These are phyloP conservation scores for Dolichopus griseipennis DNA, from an alignment of 2,888 invertebrate species.

Conservation along the genomic window DNA sequence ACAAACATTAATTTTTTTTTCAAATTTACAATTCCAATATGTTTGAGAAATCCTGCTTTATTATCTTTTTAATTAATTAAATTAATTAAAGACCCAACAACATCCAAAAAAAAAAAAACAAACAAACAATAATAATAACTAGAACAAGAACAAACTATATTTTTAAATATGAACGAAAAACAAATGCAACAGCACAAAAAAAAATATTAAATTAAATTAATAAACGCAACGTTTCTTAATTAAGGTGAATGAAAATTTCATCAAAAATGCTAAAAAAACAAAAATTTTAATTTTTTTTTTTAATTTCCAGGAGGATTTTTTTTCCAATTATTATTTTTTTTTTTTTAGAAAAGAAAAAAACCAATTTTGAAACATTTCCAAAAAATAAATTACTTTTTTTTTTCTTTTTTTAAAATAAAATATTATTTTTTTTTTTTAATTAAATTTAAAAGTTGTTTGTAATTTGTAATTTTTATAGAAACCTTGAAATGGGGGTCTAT, in stretches of 20 bases:
- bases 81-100: too few relatives aligned
- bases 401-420: neutral
- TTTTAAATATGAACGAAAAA: too few relatives aligned
- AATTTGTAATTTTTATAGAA: conserved; percentile 19
- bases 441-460: conserved; percentile 10
- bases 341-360: neutral
- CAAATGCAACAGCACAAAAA: neutral
- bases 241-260: too few relatives aligned
- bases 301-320: neutral
- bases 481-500: conserved; percentile 44
- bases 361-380: conserved; percentile 9
- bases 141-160: too few relatives aligned
- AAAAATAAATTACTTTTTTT: conserved; percentile 12
- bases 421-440: neutral
- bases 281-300: neutral
- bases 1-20: too few relatives aligned
- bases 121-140: too few relatives aligned
- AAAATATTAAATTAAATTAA: neutral
- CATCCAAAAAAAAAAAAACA: too few relatives aligned
- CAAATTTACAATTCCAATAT: too few relatives aligned
- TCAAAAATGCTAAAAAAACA: neutral
- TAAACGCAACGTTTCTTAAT: too few relatives aligned
- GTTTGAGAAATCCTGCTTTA: too few relatives aligned
- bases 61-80: too few relatives aligned
- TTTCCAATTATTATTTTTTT: neutral